Evolutionary conservation across 2,113 vertebrate genomes (phyloP).

Genomic region (Indicator maculatus): DNA sequence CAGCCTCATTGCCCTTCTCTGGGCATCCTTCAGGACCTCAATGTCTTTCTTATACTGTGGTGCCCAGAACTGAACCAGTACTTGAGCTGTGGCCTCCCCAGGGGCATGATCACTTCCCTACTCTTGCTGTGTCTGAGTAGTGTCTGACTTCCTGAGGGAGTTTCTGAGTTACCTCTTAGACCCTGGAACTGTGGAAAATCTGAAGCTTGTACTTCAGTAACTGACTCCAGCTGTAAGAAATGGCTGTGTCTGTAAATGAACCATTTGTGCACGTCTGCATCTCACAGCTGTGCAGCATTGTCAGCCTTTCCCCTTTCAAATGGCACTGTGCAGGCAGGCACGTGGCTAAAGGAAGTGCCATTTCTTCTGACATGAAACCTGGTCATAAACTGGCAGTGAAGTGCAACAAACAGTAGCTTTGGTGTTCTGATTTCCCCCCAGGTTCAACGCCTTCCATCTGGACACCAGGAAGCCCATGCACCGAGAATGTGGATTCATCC

Average conservation of each 20-base stretch:
- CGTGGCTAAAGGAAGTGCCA: background rate
- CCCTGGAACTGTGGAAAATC: background rate
- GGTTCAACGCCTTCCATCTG: slow-evolving; percentile 90
- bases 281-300: accelerated
- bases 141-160: background rate
- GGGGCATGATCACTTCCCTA: no score
- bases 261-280: background rate
- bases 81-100: no score
- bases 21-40: no score
- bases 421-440: slow-evolving; percentile 49
- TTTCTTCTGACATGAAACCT: background rate
- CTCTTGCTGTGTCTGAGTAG: background rate
- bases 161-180: background rate
- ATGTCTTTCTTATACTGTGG: no score
- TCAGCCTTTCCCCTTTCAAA: background rate
- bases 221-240: background rate
- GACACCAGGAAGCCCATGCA: slow-evolving; percentile 92
- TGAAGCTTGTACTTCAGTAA: background rate
- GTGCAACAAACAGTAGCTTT: background rate
- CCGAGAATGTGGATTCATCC: slow-evolving; percentile 92
- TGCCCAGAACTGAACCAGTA: no score
- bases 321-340: background rate
- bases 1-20: no score
- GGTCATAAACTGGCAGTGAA: background rate
- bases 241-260: background rate